Percentiles rank a stretch among this genome's conserved stretches.
Conservation (phyloP, 1,140 invertebrate species). For the Stegodyphus mimosarum region DNA sequence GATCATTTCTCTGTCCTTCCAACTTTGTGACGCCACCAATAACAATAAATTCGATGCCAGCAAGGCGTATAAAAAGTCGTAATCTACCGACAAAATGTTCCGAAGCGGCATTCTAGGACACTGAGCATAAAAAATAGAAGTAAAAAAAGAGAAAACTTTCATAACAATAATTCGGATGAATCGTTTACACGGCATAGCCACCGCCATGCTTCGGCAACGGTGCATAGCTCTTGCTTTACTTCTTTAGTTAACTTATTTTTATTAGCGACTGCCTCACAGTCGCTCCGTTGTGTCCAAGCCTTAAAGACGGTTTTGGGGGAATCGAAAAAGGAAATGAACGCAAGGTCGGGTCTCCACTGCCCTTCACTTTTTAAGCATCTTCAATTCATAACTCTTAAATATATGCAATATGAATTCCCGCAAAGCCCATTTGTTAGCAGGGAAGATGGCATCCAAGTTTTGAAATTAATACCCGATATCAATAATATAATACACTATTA, state of each 20-base stretch:
- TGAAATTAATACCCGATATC: too few species aligned
- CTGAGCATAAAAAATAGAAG: constrained; percentile 1
- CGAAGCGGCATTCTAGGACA: constrained; percentile 3
- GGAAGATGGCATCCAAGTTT: too few species aligned
- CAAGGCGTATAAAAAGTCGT: constrained; percentile 3
- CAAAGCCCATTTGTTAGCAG: too few species aligned
- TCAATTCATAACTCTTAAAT: too few species aligned
- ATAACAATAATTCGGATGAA: constrained; percentile 17
- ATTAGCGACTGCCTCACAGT: background rate
- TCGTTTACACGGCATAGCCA: constrained; percentile 4
- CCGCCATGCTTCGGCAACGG: background rate
- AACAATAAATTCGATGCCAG: background rate
- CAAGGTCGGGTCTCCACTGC: too few species aligned
- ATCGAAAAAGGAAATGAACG: too few species aligned
- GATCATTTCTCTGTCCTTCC: too few species aligned
- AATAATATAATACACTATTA: too few species aligned
- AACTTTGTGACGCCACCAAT: background rate
- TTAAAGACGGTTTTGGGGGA: too few species aligned
- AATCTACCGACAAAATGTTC: constrained; percentile 13
- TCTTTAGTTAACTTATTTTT: background rate
- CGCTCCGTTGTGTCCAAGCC: background rate
- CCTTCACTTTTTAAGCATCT: too few species aligned
- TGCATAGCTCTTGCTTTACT: background rate
- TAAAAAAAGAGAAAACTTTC: background rate
- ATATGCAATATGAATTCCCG: too few species aligned